Evolutionary conservation across 2,113 vertebrate genomes (phyloP).

Genomic region (Empidonax alnorum): DNA sequence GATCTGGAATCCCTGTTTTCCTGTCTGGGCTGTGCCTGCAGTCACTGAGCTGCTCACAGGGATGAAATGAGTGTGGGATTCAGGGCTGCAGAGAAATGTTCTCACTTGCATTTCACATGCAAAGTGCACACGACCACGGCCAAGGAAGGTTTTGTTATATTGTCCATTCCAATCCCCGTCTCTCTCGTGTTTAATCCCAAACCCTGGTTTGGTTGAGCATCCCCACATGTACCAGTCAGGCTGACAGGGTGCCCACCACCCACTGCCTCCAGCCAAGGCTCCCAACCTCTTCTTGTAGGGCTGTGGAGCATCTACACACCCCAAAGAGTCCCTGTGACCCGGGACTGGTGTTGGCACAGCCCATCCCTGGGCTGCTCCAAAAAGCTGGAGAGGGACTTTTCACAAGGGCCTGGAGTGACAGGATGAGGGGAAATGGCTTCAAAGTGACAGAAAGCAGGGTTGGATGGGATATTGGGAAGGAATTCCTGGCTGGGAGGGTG

Average conservation of each 20-base stretch:
- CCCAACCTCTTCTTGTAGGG: neutral
- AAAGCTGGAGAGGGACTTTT: neutral
- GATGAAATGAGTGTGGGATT: neutral
- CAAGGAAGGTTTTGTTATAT: neutral
- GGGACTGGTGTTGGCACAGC: neutral
- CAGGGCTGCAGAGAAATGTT: neutral
- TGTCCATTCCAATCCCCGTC: neutral
- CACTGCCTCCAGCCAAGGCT: neutral
- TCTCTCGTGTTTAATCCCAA: neutral
- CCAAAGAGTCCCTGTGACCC: neutral
- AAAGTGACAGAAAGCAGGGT: neutral
- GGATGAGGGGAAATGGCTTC: neutral
- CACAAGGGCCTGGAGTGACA: neutral
- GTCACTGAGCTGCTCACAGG: neutral
- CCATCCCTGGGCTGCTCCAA: neutral
- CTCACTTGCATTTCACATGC: neutral
- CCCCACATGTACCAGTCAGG: neutral
- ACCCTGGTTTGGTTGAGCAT: neutral
- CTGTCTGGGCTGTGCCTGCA: neutral
- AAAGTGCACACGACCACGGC: neutral
- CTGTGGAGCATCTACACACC: neutral
- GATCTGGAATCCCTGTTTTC: neutral
- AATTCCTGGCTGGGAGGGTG: accelerated
- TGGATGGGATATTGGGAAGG: neutral
- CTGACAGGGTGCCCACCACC: neutral